Percentiles rank a stretch among this genome's conserved stretches.
Evolutionary conservation across 1,140 invertebrate genomes (phyloP).

Genomic region (Drosophila asahinai): DNA sequence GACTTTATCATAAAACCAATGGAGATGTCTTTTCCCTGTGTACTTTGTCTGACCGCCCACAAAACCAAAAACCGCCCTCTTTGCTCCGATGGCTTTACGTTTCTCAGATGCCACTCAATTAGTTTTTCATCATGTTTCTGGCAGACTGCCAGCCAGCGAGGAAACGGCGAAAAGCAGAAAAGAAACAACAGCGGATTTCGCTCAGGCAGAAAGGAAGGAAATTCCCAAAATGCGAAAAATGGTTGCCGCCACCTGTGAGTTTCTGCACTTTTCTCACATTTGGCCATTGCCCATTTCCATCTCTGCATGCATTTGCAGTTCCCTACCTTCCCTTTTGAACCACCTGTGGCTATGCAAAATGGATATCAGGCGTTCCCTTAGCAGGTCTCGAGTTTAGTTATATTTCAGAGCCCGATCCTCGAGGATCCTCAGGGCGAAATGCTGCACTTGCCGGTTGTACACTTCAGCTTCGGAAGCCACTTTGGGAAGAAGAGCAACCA

Average conservation of each 20-base stretch:
- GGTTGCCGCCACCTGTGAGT: constrained; percentile 62
- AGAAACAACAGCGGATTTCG: constrained; percentile 58
- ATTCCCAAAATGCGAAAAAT: constrained; percentile 43
- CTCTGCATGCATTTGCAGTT: background rate
- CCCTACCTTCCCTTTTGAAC: constrained; percentile 8
- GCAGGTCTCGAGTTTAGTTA: constrained; percentile 44
- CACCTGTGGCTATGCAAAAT: constrained; percentile 69
- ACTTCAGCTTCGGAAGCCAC: constrained; percentile 27
- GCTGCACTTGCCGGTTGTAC: constrained; percentile 56
- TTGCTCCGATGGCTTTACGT: constrained; percentile 36
- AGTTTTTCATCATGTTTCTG: constrained; percentile 71
- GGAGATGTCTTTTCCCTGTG: background rate
- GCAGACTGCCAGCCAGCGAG: constrained; percentile 51
- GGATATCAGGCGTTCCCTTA: background rate
- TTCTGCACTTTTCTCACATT: constrained; percentile 43
- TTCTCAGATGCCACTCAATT: constrained; percentile 67
- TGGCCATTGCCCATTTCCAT: constrained; percentile 3
- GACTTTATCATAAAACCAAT: background rate
- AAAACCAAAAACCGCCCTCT: constrained; percentile 17
- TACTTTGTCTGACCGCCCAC: constrained; percentile 6
- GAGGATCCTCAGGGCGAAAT: constrained; percentile 50
- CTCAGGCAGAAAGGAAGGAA: constrained; percentile 46
- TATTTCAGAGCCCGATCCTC: constrained; percentile 61
- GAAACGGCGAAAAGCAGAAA: constrained; percentile 11
- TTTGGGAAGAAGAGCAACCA: constrained; percentile 30